A percentile compares a stretch with the other conserved stretches of the same genome.
phyloP scores from a whole-genome alignment of 2,888 invertebrate species.

The Aspidiotus rigidus region DNA sequence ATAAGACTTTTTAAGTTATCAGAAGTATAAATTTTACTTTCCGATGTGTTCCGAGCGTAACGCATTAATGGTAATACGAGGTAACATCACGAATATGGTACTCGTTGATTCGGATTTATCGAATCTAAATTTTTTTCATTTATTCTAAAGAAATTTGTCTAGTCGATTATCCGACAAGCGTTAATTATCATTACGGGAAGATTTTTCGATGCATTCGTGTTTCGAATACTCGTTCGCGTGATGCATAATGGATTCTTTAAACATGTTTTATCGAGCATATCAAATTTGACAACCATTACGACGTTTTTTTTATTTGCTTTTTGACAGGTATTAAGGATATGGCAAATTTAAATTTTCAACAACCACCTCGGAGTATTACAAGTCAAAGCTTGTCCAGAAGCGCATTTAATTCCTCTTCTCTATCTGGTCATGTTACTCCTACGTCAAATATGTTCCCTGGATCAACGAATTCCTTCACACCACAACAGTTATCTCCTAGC shows the following conservation, averaged over 20 bases:
- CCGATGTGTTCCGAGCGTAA: conserved; percentile 6
- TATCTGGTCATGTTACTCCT: conserved; percentile 68
- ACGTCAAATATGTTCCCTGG: conserved; percentile 56
- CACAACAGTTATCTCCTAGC: conserved; percentile 43
- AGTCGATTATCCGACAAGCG: neutral
- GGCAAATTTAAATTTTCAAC: conserved; percentile 88
- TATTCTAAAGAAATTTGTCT: neutral
- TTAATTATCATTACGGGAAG: no score
- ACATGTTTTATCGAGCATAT: neutral
- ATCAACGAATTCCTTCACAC: conserved; percentile 41
- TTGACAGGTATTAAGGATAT: conserved; percentile 54
- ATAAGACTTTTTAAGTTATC: no score
- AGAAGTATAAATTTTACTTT: neutral
- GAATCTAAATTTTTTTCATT: conserved; percentile 4
- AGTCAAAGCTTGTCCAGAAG: conserved; percentile 58
- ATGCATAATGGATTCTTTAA: neutral
- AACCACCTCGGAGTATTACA: conserved; percentile 79
- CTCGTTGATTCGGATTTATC: conserved; percentile 23
- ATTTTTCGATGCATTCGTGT: no score
- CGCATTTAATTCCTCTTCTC: conserved; percentile 56
- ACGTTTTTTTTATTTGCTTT: conserved; percentile 3
- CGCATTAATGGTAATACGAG: neutral
- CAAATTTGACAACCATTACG: conserved; percentile 3
- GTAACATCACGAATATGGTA: conserved; percentile 16
- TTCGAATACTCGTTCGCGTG: no score